Evolutionary conservation across 2,113 vertebrate genomes (phyloP).

Genomic region (Chaetura pelagica): DNA sequence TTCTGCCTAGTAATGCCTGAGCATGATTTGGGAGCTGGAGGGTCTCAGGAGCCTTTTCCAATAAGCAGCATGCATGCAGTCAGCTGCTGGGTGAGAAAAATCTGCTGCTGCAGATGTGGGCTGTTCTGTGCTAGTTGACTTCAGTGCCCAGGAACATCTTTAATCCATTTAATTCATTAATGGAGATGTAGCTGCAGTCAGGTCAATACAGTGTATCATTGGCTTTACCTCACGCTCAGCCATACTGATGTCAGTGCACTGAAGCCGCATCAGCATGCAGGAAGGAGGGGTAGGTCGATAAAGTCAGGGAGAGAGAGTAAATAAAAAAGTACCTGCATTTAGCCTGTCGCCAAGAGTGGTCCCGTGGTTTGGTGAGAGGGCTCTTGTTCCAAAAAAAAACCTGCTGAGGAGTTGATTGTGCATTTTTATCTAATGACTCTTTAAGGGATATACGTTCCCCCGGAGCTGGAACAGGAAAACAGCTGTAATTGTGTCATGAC

Average conservation of each 20-base stretch:
- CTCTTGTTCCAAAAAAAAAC: too few species aligned
- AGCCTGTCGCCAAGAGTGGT: neutral
- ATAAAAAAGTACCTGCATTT: neutral
- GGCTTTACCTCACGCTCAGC: neutral
- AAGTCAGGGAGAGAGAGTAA: neutral
- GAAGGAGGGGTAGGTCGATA: neutral
- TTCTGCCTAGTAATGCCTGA: neutral
- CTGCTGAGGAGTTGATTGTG: neutral
- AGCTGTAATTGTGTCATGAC: neutral
- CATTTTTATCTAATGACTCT: neutral
- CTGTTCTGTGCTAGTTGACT: neutral
- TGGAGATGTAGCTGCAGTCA: neutral
- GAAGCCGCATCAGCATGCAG: neutral
- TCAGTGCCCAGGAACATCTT: neutral
- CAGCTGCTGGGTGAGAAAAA: neutral
- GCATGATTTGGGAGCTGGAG: neutral
- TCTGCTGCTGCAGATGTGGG: neutral
- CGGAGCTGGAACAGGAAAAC: neutral
- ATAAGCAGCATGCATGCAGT: fast-evolving
- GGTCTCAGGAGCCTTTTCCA: neutral
- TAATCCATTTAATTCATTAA: neutral
- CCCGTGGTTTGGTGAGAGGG: neutral
- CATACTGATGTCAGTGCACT: neutral
- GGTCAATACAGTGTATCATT: fast-evolving
- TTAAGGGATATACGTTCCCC: neutral